Evolutionary conservation across 1,140 invertebrate genomes (phyloP), one percentile per base, ranked within the genome.

Genomic region (Drosophila arawakana): DNA sequence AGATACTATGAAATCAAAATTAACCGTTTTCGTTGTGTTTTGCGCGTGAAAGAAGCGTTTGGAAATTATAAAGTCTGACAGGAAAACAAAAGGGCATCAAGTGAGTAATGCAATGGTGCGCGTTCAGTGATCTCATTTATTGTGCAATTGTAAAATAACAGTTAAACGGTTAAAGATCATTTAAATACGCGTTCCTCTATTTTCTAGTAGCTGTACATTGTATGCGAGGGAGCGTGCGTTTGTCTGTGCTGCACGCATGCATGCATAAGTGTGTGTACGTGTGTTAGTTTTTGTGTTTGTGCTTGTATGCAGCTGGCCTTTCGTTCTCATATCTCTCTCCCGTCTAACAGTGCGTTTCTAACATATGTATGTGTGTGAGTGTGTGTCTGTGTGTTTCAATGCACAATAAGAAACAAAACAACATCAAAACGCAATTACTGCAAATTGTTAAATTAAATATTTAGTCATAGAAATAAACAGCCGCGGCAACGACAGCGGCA

Each of bases 361-460:
- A 10, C 30, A 25, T 52, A 25, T 54, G 2, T 21, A 6, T 60
- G n/a, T 60, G 41, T 41, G 10, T 11, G 59, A 44, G 35, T 63
- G 73, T 57, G 60, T 52, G 25, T 62, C 18, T 58, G 50, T 59
- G 66, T 70, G n/a, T 50, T 41, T 44, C 6, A 39, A 68, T 78
- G 76, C 57, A 76, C 73, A 78, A 78, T 78, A 66, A 54, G 76
- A 73, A 65, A 21, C 18, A 21, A 66, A 71, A 66, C 39, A 58
- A 77, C 35, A 78, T 52, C 46, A 60, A 65, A 65, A 10, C 58
- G 37, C 41, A 67, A 72, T 67, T 76, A 63, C 50, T 81, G 81
- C 55, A 63, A 85, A 85, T 85, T 85, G 63, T 49, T 78, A 63
- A 70, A 63, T 79, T 82, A 81, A 85, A 85, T 81, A 85, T 76